phyloP scores from a whole-genome alignment of 2,888 invertebrate species.

The Spisula solida region DNA sequence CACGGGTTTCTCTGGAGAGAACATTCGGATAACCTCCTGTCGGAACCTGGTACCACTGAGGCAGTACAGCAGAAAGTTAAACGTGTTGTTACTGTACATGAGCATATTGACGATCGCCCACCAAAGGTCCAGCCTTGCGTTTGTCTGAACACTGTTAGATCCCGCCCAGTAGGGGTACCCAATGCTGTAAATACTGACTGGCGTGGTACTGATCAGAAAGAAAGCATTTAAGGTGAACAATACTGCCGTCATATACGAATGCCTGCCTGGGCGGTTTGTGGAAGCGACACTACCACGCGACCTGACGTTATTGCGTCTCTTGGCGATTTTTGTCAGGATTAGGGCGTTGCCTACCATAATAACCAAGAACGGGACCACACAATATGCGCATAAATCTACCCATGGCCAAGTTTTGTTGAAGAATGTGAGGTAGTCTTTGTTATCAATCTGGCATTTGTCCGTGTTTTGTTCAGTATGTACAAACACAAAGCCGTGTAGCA shows the following conservation, averaged over 20 bases:
- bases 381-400: conserved; percentile 80
- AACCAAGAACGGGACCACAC: conserved; percentile 78
- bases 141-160: not conserved
- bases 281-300: conserved; percentile 11
- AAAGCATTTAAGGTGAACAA: conserved; percentile 77
- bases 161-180: conserved; percentile 68
- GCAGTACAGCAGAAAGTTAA: conserved; percentile 81
- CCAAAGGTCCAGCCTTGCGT: conserved; percentile 64
- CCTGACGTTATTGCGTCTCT: conserved; percentile 63
- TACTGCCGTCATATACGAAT: conserved; percentile 79
- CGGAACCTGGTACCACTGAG: conserved; percentile 82
- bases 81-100: conserved; percentile 81
- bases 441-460: not conserved
- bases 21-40: conserved; percentile 70
- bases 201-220: conserved; percentile 77
- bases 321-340: conserved; percentile 76
- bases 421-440: conserved; percentile 69
- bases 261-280: conserved; percentile 22
- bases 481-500: conserved; percentile 75
- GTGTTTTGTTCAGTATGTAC: not conserved
- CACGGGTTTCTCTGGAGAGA: conserved; percentile 17
- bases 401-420: conserved; percentile 78
- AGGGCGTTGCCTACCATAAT: conserved; percentile 79
- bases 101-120: conserved; percentile 79
- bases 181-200: conserved; percentile 77